A percentile compares a stretch with the other conserved stretches of the same genome.
Conservation (phyloP, 2,797 vertebrate genomes). For the Acanthurus leucopareius region DNA sequence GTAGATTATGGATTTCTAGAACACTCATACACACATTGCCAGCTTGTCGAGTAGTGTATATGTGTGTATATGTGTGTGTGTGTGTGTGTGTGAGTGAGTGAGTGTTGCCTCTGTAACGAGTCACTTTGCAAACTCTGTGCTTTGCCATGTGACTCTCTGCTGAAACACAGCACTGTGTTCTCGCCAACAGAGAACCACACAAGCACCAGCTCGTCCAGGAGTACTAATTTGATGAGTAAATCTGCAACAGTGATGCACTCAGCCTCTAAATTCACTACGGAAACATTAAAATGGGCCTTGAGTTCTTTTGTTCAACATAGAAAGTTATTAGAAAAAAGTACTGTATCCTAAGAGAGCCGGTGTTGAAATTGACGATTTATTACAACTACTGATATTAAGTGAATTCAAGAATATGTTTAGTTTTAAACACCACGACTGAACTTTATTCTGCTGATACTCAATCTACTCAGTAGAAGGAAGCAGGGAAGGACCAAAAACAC, state of each 20-base stretch:
- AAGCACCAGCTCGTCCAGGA: slow-evolving; percentile 55
- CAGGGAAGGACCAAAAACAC: slow-evolving; percentile 28
- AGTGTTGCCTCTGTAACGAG: slow-evolving; percentile 63
- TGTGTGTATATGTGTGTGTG: slow-evolving; percentile 24
- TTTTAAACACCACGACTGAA: slow-evolving; percentile 68
- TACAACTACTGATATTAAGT: slow-evolving; percentile 60
- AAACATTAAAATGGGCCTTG: slow-evolving; percentile 55
- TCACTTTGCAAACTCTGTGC: slow-evolving; percentile 68
- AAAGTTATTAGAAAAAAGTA: slow-evolving; percentile 60
- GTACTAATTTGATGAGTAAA: slow-evolving; percentile 63
- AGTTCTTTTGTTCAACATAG: slow-evolving; percentile 54
- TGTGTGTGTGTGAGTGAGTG: slow-evolving; percentile 28
- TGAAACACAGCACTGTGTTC: slow-evolving; percentile 50
- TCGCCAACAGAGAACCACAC: slow-evolving; percentile 50
- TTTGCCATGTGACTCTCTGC: slow-evolving; percentile 54
- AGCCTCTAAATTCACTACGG: slow-evolving; percentile 56
- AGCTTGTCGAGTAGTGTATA: slow-evolving; percentile 36
- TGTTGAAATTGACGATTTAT: slow-evolving; percentile 51
- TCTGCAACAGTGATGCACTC: slow-evolving; percentile 56
- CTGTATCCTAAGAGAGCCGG: slow-evolving; percentile 55
- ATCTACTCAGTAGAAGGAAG: slow-evolving; percentile 66
- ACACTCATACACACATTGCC: slow-evolving; percentile 70
- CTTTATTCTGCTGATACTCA: slow-evolving; percentile 65
- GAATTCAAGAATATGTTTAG: slow-evolving; percentile 62
- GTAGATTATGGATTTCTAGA: slow-evolving; percentile 79